Evolutionary conservation across 2,888 invertebrate species (phyloP), one percentile per base, ranked within the genome.

Genomic region (Eustalomyia histrio): DNA sequence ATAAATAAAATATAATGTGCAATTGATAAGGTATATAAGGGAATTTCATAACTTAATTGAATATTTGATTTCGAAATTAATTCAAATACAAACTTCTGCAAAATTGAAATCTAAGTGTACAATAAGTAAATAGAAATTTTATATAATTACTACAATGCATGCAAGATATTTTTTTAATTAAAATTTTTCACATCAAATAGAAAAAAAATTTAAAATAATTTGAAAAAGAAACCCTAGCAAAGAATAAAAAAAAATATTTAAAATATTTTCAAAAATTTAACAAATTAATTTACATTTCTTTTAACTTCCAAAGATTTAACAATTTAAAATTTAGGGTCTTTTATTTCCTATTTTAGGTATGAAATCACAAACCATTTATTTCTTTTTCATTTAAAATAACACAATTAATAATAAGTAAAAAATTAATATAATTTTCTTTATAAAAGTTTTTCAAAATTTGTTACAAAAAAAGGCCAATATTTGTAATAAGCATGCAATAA

Each of bases 1-100:
- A n/a, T 43, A 64, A 17, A 17, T 58, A 64, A 57, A 6, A n/a
- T 50, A 33, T 35, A 58, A 61, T 39, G 43, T 47, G 43, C 43
- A 61, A 33, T 33, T 47, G 55, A 39, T 57, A 63, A 29, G 7
- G 4, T 29, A 29, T 29, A 55, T 67, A 55, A 57, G 52, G 52
- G 50, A 72, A 63, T 63, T 6, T 6, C 3, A 47, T n/a, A 47
- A 47, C n/a, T n/a, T 47, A 6, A n/a, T 3, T 47, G 43, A 47
- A 47, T 47, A 1, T 47, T 14, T 14, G 12, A 39, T 39, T 10
- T 4, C 9, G 1, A 4, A n/a, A 14, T n/a, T 47, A n/a, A 47
- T 47, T 10, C 43, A 47, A 47, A n/a, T 14, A 47, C 43, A 47
- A n/a, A n/a, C n/a, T 47, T 47, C n/a, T 39, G 12, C 14, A 47